Evolutionary conservation across 2,797 vertebrate species (phyloP).

Genomic region (Galagoides demidoff): DNA sequence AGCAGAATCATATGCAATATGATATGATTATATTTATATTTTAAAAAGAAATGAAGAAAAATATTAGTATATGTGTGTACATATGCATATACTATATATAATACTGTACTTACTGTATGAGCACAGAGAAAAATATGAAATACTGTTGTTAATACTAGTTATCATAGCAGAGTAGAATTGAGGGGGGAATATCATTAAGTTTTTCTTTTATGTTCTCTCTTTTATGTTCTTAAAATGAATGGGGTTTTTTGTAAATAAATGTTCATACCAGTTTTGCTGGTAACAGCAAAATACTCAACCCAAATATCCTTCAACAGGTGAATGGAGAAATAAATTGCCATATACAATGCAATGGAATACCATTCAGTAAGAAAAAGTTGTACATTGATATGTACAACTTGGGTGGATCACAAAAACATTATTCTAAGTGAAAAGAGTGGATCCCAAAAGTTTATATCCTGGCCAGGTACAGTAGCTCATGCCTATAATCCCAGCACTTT

Average conservation of each 20-base stretch:
- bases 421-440: too few species aligned
- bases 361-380: too few species aligned
- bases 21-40: not conserved
- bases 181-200: not conserved
- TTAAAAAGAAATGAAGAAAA: not conserved
- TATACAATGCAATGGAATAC: too few species aligned
- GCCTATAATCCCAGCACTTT: too few species aligned
- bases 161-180: not conserved
- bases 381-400: too few species aligned
- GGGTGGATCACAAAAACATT: too few species aligned
- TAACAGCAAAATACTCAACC: too few species aligned
- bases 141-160: not conserved
- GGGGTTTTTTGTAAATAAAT: not conserved
- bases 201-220: not conserved
- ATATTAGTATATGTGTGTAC: not conserved
- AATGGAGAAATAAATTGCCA: too few species aligned
- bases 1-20: not conserved
- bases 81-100: not conserved
- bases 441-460: too few species aligned
- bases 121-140: not conserved
- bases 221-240: not conserved
- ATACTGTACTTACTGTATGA: not conserved
- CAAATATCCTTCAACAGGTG: too few species aligned
- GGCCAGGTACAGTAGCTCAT: too few species aligned
- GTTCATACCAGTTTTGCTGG: too few species aligned